phyloP scores from a whole-genome alignment of 2,888 invertebrate genomes.

The Rhingia rostrata region DNA sequence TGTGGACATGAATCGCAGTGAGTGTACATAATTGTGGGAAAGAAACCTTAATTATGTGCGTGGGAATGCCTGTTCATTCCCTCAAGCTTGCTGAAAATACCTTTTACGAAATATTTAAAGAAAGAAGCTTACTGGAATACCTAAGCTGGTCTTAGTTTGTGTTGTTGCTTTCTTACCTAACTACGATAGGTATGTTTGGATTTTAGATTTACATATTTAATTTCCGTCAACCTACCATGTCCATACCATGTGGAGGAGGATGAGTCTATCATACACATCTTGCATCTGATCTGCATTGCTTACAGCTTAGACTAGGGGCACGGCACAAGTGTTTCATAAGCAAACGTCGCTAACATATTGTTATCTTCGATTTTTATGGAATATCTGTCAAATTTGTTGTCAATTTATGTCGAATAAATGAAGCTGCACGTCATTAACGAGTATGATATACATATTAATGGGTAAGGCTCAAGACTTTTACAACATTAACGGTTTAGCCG shows the following conservation, averaged over 20 bases:
- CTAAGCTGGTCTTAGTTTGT: not conserved
- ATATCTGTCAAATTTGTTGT: not conserved
- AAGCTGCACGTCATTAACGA: no score
- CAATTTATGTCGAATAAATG: not conserved
- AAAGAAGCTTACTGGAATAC: conserved; percentile 4
- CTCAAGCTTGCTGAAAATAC: not conserved
- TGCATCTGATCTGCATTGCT: no score
- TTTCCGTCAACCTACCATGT: not conserved
- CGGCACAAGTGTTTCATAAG: no score
- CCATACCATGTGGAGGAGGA: not conserved
- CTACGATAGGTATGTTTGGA: not conserved
- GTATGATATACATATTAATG: not conserved
- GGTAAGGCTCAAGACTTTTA: not conserved
- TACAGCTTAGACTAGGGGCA: no score
- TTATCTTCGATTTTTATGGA: not conserved
- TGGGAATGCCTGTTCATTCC: conserved; percentile 2
- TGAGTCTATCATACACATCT: not conserved
- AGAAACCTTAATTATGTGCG: conserved; percentile 10
- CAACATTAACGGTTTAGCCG: no score
- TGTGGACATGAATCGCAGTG: not conserved
- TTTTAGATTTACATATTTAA: conserved; percentile 12
- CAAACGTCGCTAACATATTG: not conserved
- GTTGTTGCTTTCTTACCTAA: not conserved
- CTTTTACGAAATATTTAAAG: not conserved
- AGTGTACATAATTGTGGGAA: not conserved